A percentile compares a stretch with the other conserved stretches of the same genome.
These are phyloP conservation scores for Nomada hirtipes DNA, from an alignment of 2,888 invertebrate genomes.

Conservation along the genomic window DNA sequence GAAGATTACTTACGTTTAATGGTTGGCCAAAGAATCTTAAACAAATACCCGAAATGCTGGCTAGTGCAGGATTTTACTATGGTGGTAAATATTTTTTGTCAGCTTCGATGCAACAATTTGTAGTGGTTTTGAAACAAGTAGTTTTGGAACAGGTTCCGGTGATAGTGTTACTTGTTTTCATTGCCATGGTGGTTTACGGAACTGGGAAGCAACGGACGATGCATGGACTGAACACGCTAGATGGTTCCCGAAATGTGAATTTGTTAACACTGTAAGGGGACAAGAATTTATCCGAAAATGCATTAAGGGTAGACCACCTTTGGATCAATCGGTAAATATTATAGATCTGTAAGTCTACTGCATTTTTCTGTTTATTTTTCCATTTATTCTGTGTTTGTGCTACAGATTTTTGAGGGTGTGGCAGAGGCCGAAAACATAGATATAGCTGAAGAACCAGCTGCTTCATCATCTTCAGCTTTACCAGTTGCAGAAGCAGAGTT, in stretches of 20 bases:
- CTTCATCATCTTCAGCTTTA: conserved; percentile 55
- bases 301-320: conserved; percentile 76
- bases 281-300: conserved; percentile 89
- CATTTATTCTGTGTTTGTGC: conserved; percentile 3
- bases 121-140: background rate
- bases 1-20: conserved; percentile 89
- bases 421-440: conserved; percentile 68
- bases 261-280: conserved; percentile 92
- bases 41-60: conserved; percentile 91
- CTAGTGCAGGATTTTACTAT: conserved; percentile 96
- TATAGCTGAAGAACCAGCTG: conserved; percentile 61
- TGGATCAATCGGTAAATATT: conserved; percentile 75
- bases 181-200: conserved; percentile 95
- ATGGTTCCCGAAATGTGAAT: conserved; percentile 96
- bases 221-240: conserved; percentile 97
- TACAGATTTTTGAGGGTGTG: conserved; percentile 72
- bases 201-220: conserved; percentile 95
- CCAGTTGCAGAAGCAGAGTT: conserved; percentile 73
- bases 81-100: conserved; percentile 84
- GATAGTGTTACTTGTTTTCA: conserved; percentile 96
- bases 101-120: background rate
- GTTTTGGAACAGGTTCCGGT: conserved; percentile 85
- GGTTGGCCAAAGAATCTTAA: conserved; percentile 91
- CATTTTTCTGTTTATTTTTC: conserved; percentile 7
- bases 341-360: background rate